Percentiles rank a stretch among this genome's conserved stretches.
These are phyloP conservation scores for Indri indri DNA, from an alignment of 2,113 vertebrate genomes.

Conservation along the genomic window DNA sequence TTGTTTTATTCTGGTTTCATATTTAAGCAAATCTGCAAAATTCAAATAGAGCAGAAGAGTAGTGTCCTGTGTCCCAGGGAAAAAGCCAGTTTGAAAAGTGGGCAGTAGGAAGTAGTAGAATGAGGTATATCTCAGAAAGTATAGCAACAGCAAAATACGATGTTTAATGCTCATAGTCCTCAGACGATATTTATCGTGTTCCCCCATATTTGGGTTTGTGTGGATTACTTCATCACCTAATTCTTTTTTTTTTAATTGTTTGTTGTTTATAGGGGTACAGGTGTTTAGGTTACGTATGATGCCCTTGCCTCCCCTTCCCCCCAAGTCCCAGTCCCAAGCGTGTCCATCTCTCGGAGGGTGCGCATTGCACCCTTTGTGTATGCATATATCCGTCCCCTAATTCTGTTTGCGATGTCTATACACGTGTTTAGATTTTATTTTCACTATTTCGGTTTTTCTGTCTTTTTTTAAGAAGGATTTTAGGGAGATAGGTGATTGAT, in stretches of 20 bases:
- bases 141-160: neutral
- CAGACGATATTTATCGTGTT: neutral
- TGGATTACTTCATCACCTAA: neutral
- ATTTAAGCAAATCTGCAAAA: neutral
- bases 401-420: neutral
- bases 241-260: too few relatives aligned
- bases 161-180: neutral
- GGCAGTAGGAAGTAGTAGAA: neutral
- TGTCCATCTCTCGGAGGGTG: too few relatives aligned
- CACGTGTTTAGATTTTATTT: neutral
- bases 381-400: too few relatives aligned
- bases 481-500: neutral
- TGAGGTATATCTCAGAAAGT: neutral
- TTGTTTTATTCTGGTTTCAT: neutral
- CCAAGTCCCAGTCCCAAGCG: too few relatives aligned
- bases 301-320: too few relatives aligned
- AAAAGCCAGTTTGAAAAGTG: neutral
- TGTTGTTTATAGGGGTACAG: too few relatives aligned
- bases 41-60: neutral
- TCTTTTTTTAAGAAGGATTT: neutral
- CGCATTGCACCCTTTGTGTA: too few relatives aligned
- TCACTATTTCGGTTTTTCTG: neutral
- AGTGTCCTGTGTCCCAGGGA: neutral
- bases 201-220: neutral
- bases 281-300: too few relatives aligned